Base-by-base conservation (phyloP, 2,113 vertebrate genomes). In the Piprites chloris region DNA sequence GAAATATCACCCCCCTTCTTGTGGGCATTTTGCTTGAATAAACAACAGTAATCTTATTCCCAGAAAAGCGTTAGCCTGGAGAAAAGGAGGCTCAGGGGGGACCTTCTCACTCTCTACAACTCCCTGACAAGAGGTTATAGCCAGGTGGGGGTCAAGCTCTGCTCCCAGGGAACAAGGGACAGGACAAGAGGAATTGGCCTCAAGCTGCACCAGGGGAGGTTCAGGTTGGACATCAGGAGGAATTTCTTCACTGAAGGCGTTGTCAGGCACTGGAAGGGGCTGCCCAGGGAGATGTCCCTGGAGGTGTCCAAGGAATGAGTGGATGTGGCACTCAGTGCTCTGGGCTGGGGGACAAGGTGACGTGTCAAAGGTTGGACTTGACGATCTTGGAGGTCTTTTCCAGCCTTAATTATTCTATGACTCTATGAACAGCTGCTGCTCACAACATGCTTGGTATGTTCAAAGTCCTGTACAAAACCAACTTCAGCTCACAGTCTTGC, bases 141-240 rank as follows among this genome's bases (percentile, higher is more conserved):
- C 50, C 0, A 1, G 42, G 28, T 24, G 37, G 5, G 24, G 8
- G 1, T 41, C 6, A 0, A 42, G 17, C 35, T 80, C 21, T 88
- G 35, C 42, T 56, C 26, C 42, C 42, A 72, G 42, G 30, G 58
- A 58, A 80, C 42, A 50, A 65, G 68, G 5, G 27, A 66, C 32
- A 49, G 13, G 55, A 62, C 0, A 1, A 12, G 47, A 55, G 2
- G 30, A 2, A 83, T 9, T 0, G 0, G 30, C 12, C 49, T 62
- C n/a, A 47, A 6, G 9, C 3, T 47, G 14, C 2, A 5, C 41
- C n/a, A 62, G 26, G 4, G 8, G 24, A 69, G 41, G 9, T 0
- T 55, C 9, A 69, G 32, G 8, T 2, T 84, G 42, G 35, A 56
- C 27, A 71, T 16, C 42, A 77, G 42, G 0, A 63, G 1, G 18